Conservation (phyloP, 2,888 invertebrate species). For the Schizotus pectinicornis region DNA sequence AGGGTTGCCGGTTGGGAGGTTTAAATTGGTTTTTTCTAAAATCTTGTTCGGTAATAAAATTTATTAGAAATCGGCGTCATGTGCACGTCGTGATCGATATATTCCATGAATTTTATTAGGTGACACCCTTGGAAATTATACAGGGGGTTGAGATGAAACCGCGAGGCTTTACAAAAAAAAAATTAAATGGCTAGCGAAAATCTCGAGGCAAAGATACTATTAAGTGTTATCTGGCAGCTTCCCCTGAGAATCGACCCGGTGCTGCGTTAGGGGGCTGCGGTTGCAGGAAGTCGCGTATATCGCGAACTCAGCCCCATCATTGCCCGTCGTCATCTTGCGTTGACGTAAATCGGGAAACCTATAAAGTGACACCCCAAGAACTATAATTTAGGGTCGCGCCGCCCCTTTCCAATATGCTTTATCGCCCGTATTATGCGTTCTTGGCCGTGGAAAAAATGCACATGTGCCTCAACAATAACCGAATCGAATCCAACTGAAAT, state of each 20-base stretch:
- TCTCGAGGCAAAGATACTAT: slow-evolving; percentile 49
- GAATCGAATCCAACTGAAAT: slow-evolving; percentile 21
- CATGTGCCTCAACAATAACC: slow-evolving; percentile 17
- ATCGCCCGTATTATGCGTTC: slow-evolving; percentile 45
- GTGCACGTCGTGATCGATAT: slow-evolving; percentile 7
- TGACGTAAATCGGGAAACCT: slow-evolving; percentile 55
- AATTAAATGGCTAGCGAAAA: slow-evolving; percentile 49
- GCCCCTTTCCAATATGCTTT: slow-evolving; percentile 49
- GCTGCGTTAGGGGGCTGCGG: slow-evolving; percentile 36
- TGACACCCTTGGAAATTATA: slow-evolving; percentile 21
- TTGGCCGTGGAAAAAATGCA: slow-evolving; percentile 20
- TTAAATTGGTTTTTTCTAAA: not conserved
- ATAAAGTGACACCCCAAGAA: slow-evolving; percentile 51
- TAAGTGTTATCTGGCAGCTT: slow-evolving; percentile 47
- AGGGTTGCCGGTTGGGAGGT: too few relatives aligned
- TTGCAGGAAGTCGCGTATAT: slow-evolving; percentile 33
- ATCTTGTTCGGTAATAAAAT: too few relatives aligned
- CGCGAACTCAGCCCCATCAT: slow-evolving; percentile 32
- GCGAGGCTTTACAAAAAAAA: slow-evolving; percentile 30
- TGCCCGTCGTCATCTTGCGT: slow-evolving; percentile 52
- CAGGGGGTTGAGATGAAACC: slow-evolving; percentile 15
- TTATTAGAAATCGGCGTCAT: too few relatives aligned
- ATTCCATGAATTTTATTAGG: slow-evolving; percentile 32
- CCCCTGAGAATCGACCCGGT: slow-evolving; percentile 48
- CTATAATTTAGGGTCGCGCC: slow-evolving; percentile 48